Conservation (phyloP, 1,140 invertebrate species). For the Papilio polytes region DNA sequence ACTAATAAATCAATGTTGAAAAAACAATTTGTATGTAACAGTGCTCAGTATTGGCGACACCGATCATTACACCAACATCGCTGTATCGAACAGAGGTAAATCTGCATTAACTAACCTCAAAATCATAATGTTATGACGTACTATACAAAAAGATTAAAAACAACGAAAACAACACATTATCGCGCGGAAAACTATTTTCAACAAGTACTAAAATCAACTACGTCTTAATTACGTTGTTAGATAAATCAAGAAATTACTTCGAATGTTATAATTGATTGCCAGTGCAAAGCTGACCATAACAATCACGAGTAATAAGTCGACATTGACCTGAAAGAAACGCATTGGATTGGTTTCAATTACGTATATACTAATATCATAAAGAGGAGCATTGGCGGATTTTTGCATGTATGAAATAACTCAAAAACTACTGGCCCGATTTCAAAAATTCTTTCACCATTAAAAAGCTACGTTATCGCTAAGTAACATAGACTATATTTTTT, state of each 20-base stretch:
- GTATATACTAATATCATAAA: no score
- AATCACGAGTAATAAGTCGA: not conserved
- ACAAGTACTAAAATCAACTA: not conserved
- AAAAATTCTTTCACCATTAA: no score
- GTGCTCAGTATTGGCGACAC: not conserved
- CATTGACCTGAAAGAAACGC: conserved; percentile 10
- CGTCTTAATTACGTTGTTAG: not conserved
- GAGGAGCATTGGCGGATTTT: no score
- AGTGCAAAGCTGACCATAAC: conserved; percentile 5
- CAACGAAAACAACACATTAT: not conserved
- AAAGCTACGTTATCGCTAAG: no score
- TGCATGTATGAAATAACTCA: no score
- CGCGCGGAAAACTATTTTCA: not conserved
- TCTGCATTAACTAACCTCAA: not conserved
- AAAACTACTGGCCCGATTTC: no score
- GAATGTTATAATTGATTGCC: conserved; percentile 11
- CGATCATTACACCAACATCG: not conserved
- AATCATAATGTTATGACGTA: not conserved
- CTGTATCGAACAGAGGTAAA: not conserved
- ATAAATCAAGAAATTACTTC: not conserved
- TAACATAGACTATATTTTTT: no score
- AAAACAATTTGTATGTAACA: no score
- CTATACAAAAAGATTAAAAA: not conserved
- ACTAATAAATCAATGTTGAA: not conserved
- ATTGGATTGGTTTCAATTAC: not conserved